phyloP scores from a whole-genome alignment of 2,797 vertebrate genomes.

The Spheniscus humboldti region DNA sequence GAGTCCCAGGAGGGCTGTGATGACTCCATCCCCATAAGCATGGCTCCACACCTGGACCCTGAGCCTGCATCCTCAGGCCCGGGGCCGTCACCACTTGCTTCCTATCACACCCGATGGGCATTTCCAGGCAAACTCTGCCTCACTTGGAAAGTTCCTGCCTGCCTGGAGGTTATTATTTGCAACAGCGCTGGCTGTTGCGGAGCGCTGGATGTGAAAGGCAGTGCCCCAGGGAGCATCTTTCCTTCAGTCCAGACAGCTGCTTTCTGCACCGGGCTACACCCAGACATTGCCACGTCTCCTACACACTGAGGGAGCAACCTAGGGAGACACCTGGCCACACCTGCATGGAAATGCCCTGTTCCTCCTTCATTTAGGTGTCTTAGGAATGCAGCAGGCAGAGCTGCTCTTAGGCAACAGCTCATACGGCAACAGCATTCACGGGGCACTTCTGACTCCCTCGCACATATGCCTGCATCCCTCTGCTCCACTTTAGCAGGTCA shows the following conservation, averaged over 20 bases:
- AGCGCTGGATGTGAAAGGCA: neutral
- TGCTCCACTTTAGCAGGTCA: neutral
- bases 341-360: neutral
- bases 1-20: neutral
- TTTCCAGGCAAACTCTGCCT: neutral
- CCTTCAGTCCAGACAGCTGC: neutral
- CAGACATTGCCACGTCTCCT: neutral
- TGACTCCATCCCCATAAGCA: neutral
- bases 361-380: neutral
- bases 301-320: neutral
- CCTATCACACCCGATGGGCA: neutral
- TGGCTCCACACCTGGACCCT: neutral
- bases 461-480: neutral
- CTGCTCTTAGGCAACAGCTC: neutral
- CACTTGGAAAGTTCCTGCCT: neutral
- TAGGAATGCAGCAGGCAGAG: neutral
- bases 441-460: neutral
- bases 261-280: neutral
- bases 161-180: neutral
- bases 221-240: neutral
- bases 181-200: neutral
- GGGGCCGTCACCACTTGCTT: neutral
- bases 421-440: rapidly evolving
- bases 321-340: rapidly evolving
- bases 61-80: neutral